Evolutionary conservation across 2,888 invertebrate species (phyloP), one percentile per base, ranked within the genome.

Genomic region (Euproctis similis): DNA sequence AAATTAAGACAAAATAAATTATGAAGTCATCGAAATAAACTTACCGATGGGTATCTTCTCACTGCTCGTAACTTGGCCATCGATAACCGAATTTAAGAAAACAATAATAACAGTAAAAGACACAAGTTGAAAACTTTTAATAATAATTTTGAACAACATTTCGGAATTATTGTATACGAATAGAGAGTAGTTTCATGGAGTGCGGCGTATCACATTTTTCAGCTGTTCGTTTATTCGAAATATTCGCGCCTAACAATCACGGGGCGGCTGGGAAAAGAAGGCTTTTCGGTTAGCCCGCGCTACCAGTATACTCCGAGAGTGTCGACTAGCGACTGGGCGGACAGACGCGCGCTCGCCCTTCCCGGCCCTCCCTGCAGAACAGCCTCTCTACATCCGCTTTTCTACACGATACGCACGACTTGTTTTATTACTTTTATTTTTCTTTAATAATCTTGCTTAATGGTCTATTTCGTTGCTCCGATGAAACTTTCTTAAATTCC

Each of bases 371-470:
- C 65, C 64, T 56, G 42, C 33, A 40, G 6, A 23, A 29, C 47
- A 34, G 47, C 52, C 52, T 53, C n/a, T n/a, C 51, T 42, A 52
- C 51, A 59, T 59, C 55, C 60, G 61, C 62, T 63, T 57, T 60
- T 58, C 55, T 60, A 62, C 65, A 65, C 57, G 64, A 61, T 69
- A 67, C 67, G 67, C 65, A 75, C 71, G 69, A 68, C 70, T 76
- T 70, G 60, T 74, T 77, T 76, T 72, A 77, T 74, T 74, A 68
- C 71, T 75, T 75, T 74, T 76, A 75, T 77, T 73, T 77, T 77
- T 76, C 72, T 76, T 77, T 73, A 77, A 77, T 77, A 74, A 75
- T 74, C 69, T 67, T 71, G 66, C 72, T 67, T 71, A 72, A 74
- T 74, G 69, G 70, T 70, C 65, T 73, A 74, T 75, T 73, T 70